Conservation (phyloP, 1,140 invertebrate species). For the Ephestia elutella region DNA sequence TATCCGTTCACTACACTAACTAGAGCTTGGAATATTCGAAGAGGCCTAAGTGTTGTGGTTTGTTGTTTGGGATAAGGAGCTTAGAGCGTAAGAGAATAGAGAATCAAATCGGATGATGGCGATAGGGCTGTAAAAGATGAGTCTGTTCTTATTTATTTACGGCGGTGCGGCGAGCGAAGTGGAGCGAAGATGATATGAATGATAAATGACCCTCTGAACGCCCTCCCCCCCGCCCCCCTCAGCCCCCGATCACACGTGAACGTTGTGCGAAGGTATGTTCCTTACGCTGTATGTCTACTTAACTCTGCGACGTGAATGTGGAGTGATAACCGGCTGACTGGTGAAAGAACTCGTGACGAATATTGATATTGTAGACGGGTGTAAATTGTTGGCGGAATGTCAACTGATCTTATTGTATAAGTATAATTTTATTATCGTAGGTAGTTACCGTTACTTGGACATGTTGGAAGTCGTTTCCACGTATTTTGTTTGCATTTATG, state of each 20-base stretch:
- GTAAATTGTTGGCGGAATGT: neutral
- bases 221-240: slow-evolving; percentile 27
- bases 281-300: slow-evolving; percentile 48
- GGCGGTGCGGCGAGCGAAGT: slow-evolving; percentile 72
- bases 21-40: slow-evolving; percentile 20
- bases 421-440: too few relatives aligned
- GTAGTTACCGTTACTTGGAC: too few relatives aligned
- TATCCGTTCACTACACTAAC: slow-evolving; percentile 54
- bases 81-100: slow-evolving; percentile 21
- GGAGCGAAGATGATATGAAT: slow-evolving; percentile 75
- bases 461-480: too few relatives aligned
- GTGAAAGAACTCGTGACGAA: slow-evolving; percentile 41
- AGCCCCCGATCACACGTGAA: slow-evolving; percentile 60
- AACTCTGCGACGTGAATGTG: slow-evolving; percentile 39
- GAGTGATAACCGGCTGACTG: slow-evolving; percentile 46
- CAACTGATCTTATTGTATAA: neutral
- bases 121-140: slow-evolving; percentile 69
- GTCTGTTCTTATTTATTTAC: slow-evolving; percentile 74
- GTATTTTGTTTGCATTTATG: too few relatives aligned
- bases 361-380: slow-evolving; percentile 34
- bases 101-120: slow-evolving; percentile 24
- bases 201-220: slow-evolving; percentile 71
- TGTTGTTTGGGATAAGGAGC: slow-evolving; percentile 16
- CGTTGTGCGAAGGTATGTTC: slow-evolving; percentile 43
- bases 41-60: slow-evolving; percentile 24